Evolutionary conservation across 2,113 vertebrate genomes (phyloP).

Genomic region (Egretta garzetta): DNA sequence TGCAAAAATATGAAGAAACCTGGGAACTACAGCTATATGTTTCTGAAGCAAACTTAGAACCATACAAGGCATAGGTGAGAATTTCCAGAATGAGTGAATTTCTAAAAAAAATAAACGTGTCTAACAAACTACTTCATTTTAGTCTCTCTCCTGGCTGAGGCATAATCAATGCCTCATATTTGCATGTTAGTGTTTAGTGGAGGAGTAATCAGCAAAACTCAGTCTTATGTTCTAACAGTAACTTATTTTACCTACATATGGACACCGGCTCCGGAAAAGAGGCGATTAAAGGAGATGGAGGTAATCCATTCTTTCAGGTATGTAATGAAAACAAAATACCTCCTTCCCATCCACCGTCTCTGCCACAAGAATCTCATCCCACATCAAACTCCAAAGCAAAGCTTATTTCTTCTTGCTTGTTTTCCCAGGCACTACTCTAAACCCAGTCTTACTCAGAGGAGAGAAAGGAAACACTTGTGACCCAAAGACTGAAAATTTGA

Average conservation of each 20-base stretch:
- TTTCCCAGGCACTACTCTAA: neutral
- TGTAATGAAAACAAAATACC: neutral
- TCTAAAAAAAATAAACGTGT: neutral
- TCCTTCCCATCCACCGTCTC: neutral
- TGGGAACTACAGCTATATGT: neutral
- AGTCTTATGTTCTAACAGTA: neutral
- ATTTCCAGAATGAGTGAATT: neutral
- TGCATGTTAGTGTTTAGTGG: neutral
- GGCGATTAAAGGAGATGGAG: neutral
- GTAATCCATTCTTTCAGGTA: neutral
- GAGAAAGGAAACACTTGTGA: neutral
- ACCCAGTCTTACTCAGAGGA: neutral
- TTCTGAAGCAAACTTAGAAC: neutral
- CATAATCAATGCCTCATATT: neutral
- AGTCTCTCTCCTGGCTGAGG: neutral
- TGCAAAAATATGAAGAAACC: neutral
- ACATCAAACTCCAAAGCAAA: neutral
- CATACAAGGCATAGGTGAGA: neutral
- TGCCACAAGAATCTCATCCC: neutral
- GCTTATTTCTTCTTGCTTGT: neutral
- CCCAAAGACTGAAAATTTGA: conserved; percentile 30
- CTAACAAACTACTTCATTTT: neutral
- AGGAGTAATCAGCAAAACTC: neutral
- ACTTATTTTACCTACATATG: neutral
- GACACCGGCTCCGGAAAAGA: neutral